These are phyloP conservation scores for Pollachius pollachius DNA, from an alignment of 2,113 vertebrate species.

Conservation along the genomic window DNA sequence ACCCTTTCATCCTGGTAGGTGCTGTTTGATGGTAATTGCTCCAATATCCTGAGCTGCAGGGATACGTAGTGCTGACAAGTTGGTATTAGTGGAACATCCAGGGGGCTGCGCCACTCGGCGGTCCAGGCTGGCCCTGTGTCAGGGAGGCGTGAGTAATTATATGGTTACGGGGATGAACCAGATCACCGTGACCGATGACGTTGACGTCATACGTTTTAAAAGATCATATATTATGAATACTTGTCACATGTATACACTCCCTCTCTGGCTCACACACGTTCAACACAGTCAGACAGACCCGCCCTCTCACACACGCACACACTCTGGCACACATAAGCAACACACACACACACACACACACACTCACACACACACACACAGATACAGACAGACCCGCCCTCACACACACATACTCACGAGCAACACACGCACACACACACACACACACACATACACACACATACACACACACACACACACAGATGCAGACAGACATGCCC, in stretches of 20 bases:
- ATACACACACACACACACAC: too few species aligned
- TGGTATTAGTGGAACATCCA: constrained; percentile 64
- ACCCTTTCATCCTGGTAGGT: constrained; percentile 43
- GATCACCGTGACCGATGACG: neutral
- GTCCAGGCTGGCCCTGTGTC: constrained; percentile 14
- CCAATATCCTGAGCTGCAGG: constrained; percentile 64
- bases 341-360: too few species aligned
- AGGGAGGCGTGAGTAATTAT: constrained; percentile 23
- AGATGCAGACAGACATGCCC: too few species aligned
- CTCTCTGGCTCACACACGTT: neutral
- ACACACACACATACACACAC: too few species aligned
- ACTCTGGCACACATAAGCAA: too few species aligned
- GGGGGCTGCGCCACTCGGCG: constrained; percentile 25
- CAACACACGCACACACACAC: too few species aligned
- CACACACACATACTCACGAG: too few species aligned
- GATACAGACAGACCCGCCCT: too few species aligned
- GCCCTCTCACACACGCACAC: too few species aligned
- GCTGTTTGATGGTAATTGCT: constrained; percentile 60
- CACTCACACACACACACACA: too few species aligned
- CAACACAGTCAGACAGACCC: too few species aligned
- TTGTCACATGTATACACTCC: neutral
- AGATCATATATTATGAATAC: neutral
- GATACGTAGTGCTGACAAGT: constrained; percentile 59
- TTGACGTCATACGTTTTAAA: neutral
- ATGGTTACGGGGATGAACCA: neutral